Percentiles rank a stretch among this genome's conserved stretches.
Evolutionary conservation across 2,888 invertebrate genomes (phyloP).

Genomic region (Hoplodrina ambigua): DNA sequence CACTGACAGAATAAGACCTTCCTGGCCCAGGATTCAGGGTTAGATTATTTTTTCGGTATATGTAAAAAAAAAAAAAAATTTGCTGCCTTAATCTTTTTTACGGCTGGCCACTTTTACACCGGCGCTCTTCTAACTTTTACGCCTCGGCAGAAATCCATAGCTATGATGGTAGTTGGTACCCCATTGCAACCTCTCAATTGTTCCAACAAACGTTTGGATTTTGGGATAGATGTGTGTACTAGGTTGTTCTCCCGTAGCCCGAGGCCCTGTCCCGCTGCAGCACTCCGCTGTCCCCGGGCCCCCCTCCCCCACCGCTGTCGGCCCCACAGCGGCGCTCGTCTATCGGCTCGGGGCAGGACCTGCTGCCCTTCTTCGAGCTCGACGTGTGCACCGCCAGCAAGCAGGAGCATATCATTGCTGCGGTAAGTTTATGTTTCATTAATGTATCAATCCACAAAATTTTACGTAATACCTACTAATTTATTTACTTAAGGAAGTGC

Average conservation of each 20-base stretch:
- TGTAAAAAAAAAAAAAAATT: no score
- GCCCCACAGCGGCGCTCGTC: conserved; percentile 83
- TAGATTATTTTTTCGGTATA: no score
- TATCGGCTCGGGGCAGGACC: conserved; percentile 84
- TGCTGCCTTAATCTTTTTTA: no score
- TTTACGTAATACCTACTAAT: conserved; percentile 2
- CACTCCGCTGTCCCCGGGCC: conserved; percentile 95
- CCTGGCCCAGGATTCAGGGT: no score
- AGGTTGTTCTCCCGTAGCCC: conserved; percentile 86
- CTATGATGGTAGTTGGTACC: no score
- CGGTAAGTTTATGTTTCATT: conserved; percentile 87
- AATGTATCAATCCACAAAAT: neutral
- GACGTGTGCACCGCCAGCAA: conserved; percentile 97
- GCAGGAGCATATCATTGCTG: conserved; percentile 96
- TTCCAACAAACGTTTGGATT: no score
- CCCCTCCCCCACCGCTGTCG: conserved; percentile 70
- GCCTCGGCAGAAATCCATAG: no score
- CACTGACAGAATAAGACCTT: no score
- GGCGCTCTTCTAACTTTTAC: no score
- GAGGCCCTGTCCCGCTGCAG: conserved; percentile 96
- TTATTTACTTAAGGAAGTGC: conserved; percentile 8
- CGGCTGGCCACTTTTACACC: no score
- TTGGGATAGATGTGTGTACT: neutral
- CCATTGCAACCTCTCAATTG: no score
- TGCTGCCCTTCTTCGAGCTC: conserved; percentile 94